Conservation (phyloP, 2,888 invertebrate genomes). For the Phragmatobia fuliginosa region DNA sequence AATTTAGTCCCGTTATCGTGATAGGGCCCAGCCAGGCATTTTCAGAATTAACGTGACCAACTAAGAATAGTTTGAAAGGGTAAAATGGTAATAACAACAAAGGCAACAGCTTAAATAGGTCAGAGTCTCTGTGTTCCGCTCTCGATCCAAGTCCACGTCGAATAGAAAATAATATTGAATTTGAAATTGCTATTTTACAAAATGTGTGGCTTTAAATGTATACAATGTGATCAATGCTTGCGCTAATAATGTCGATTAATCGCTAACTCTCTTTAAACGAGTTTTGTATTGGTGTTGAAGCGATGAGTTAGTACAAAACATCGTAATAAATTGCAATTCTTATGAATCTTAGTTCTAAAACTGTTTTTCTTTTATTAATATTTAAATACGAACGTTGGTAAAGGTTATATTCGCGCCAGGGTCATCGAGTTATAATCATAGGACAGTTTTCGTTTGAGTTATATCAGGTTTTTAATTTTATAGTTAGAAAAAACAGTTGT, state of each 20-base stretch:
- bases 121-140: background rate
- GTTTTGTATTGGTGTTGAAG: background rate
- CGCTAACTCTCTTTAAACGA: background rate
- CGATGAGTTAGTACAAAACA: background rate
- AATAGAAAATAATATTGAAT: too few relatives aligned
- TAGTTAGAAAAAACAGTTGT: background rate
- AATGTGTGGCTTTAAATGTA: background rate
- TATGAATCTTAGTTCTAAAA: background rate
- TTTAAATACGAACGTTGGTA: background rate
- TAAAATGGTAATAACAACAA: background rate
- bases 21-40: too few relatives aligned
- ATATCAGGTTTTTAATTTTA: background rate
- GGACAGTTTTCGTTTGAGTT: background rate
- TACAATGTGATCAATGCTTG: background rate
- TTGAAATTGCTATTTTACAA: too few relatives aligned
- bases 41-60: too few relatives aligned
- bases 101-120: background rate
- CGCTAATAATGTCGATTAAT: background rate
- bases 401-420: slow-evolving; percentile 36
- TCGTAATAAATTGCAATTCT: background rate
- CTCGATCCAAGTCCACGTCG: background rate
- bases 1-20: too few relatives aligned
- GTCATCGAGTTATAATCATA: slow-evolving; percentile 22
- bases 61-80: too few relatives aligned
- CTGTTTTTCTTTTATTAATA: background rate